Evolutionary conservation across 2,888 invertebrate species (phyloP), one percentile per base, ranked within the genome.

Genomic region (Folsomia manolachei): DNA sequence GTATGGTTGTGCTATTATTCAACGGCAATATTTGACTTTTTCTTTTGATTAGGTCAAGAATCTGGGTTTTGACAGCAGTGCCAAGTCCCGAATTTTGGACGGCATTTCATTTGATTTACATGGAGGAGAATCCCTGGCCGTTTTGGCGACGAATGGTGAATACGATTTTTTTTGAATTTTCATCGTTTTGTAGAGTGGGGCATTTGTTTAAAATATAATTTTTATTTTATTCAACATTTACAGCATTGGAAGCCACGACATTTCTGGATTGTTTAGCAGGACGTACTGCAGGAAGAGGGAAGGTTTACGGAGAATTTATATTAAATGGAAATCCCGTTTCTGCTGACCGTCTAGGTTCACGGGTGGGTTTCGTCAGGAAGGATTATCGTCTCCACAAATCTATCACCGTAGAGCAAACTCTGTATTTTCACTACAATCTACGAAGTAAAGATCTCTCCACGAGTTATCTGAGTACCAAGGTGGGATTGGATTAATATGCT

Each of bases 321-420:
- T 86, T 96, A 18, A 96, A 96, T 83, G 96, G 96, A 0, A 91
- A 94, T 83, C 89, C 90, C 60, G 90, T 95, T 60, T 89, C 90
- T 21, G 87, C 90, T 0, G 86, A 87, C 2, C 89, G 90, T 18
- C 86, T 97, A 61, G 86, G 89, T 69, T 88, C 89, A 66, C 86
- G 93, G 18, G 89, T 91, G 0, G 91, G 92, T 1, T 92, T 91
- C 82, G 90, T 93, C 2, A 88, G 90, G 63, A 87, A 88, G 79
- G 91, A 93, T 83, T 88, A 89, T 25, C 88, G 91, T 74, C 85
- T 95, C n/a, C 92, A 92, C 82, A 90, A 92, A 0, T 89, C 92
- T 77, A 90, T 97, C 88, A 94, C 94, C 2, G 94, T 94, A n/a
- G 88, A 92, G 75, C 95, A 96, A 83, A 93, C 94, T 1, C 85